Evolutionary conservation across 2,888 invertebrate genomes (phyloP).

Genomic region (Silvanus unidentatus): DNA sequence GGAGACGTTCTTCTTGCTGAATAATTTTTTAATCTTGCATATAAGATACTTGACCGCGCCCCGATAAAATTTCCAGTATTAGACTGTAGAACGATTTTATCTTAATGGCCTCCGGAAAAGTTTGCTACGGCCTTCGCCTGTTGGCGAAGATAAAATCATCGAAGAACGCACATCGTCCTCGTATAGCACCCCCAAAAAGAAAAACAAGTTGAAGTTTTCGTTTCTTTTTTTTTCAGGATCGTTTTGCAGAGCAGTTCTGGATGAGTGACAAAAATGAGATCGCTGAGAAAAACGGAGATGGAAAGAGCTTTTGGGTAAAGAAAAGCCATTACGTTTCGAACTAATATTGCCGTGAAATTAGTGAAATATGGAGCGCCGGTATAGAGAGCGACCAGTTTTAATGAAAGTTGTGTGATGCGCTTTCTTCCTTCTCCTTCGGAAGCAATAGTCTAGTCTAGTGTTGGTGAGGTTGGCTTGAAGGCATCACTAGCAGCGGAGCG

Average conservation of each 20-base stretch:
- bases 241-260: no score
- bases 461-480: background rate
- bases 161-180: no score
- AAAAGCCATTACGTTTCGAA: conserved; percentile 34
- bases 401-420: conserved; percentile 14
- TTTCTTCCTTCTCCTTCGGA: no score
- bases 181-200: no score
- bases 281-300: no score
- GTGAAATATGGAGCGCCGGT: conserved; percentile 27
- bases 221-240: no score
- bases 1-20: background rate
- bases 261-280: no score
- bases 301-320: conserved; percentile 18
- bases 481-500: conserved; percentile 29
- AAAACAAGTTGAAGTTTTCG: no score
- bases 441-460: no score
- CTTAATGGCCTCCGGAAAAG: conserved; percentile 36
- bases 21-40: conserved; percentile 27
- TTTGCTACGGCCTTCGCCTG: conserved; percentile 32
- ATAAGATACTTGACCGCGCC: conserved; percentile 32
- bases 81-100: conserved; percentile 31
- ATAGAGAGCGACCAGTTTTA: conserved; percentile 18
- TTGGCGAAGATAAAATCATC: conserved; percentile 10
- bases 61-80: conserved; percentile 31
- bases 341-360: conserved; percentile 34